Base-by-base conservation (phyloP, 2,797 vertebrate genomes). In the Propithecus deckenii region DNA sequence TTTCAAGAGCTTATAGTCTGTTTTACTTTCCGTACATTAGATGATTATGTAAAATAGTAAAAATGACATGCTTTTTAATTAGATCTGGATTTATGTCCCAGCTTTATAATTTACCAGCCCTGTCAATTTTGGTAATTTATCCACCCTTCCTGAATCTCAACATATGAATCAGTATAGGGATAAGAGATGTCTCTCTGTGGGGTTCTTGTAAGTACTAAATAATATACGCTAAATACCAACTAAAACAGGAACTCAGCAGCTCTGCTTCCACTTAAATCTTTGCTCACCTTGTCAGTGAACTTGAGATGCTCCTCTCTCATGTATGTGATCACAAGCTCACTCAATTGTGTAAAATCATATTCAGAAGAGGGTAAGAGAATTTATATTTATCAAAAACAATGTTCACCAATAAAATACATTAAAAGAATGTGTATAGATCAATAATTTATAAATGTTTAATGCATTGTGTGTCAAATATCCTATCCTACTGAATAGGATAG, bases 61-160 rank as follows among this genome's bases (percentile, higher is more conserved):
- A 83, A 90, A 52, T 8, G 43, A 46, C 3, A 81, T 8, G 74
- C 1, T 50, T 92, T 94, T 92, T 59, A 85, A 85, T 88, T 90
- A 91, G 23, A 87, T 84, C 11, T 59, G 11, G 25, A 76, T 93
- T 94, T 88, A 83, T 83, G 35, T 71, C 18, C 12, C 43, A 86
- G n/a, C 6, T 94, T 92, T 46, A 79, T 8, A 91, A 79, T 75
- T 86, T 95, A 78, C 28, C 12, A 85, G 2, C 14, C 43, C 10
- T 91, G n/a, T 92, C 86, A 92, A 30, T 74, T 94, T 94, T 30
- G 11, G 23, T 72, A 88, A 88, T 95, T 95, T 83, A 86, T 92
- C 43, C 48, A 93, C 38, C 3, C 5, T 74, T 95, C 6, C 63
- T 84, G 32, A 91, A 30, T 86, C 35, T 87, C 91, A 80, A 76